phyloP scores from a whole-genome alignment of 1,140 invertebrate species.

The Thaumatotibia leucotreta region DNA sequence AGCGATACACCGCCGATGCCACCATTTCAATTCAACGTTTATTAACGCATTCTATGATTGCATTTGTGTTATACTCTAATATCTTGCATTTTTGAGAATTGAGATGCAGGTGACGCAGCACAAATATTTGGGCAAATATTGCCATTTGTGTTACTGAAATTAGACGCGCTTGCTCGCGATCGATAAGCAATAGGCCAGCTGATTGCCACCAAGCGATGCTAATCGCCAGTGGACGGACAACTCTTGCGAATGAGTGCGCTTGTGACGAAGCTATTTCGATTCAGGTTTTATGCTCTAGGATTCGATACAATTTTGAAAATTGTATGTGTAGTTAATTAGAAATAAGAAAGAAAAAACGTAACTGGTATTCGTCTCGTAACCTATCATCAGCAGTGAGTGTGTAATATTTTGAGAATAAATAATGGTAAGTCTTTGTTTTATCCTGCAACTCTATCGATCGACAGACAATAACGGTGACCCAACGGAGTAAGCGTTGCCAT shows the following conservation, averaged over 20 bases:
- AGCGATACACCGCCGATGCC: too few species aligned
- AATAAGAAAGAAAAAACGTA: too few species aligned
- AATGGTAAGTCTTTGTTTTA: neutral
- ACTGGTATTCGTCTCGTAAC: too few species aligned
- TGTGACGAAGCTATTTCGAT: neutral
- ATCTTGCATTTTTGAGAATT: too few species aligned
- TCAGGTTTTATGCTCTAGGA: neutral
- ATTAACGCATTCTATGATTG: too few species aligned
- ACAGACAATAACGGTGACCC: slow-evolving; percentile 2
- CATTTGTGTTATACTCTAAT: too few species aligned
- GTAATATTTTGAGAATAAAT: neutral
- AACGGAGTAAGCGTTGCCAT: neutral
- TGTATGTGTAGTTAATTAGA: too few species aligned
- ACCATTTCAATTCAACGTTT: too few species aligned
- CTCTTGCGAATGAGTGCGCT: neutral
- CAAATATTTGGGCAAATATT: too few species aligned
- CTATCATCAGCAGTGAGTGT: too few species aligned
- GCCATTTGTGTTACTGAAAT: neutral
- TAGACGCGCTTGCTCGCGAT: neutral
- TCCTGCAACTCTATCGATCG: neutral
- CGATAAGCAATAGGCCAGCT: neutral
- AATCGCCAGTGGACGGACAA: neutral
- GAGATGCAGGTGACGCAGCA: too few species aligned
- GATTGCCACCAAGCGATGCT: neutral
- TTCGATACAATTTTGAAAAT: too few species aligned